A percentile compares a stretch with the other conserved stretches of the same genome.
Conservation (phyloP, 1,140 invertebrate genomes). For the Hesperophylax magnus region DNA sequence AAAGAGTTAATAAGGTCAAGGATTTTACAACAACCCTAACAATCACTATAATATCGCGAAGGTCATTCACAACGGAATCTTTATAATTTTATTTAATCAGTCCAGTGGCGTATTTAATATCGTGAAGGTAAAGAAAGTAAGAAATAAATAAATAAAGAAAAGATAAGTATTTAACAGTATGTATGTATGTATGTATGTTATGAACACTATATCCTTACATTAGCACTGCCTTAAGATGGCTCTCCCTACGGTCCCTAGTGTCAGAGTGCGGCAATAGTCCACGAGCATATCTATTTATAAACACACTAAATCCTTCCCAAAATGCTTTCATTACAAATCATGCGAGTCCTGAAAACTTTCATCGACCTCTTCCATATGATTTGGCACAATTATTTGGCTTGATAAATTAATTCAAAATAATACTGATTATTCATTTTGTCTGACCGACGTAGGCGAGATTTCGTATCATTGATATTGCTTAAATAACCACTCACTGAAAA, state of each 20-base stretch:
- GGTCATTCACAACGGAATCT: not conserved
- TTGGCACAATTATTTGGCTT: constrained; percentile 33
- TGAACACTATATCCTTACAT: constrained; percentile 36
- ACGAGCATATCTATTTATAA: not conserved
- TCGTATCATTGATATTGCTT: constrained; percentile 15
- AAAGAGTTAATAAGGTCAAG: too few species aligned
- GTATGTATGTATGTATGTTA: too few species aligned
- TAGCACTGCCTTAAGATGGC: constrained; percentile 31
- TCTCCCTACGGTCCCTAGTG: constrained; percentile 1
- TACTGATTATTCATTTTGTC: not conserved
- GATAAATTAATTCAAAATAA: constrained; percentile 8
- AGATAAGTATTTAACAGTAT: constrained; percentile 28
- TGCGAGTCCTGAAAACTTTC: constrained; percentile 18
- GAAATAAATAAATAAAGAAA: not conserved
- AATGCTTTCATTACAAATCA: constrained; percentile 1
- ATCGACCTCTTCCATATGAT: constrained; percentile 2
- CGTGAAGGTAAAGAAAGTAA: not conserved
- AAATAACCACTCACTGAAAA: not conserved
- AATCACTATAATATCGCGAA: too few species aligned
- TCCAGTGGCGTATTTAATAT: constrained; percentile 11
- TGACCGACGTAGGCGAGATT: not conserved
- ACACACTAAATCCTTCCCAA: not conserved
- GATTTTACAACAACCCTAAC: too few species aligned
- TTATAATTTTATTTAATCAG: constrained; percentile 10
- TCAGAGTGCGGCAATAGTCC: constrained; percentile 19